A percentile compares a stretch with the other conserved stretches of the same genome.
Evolutionary conservation across 2,113 vertebrate genomes (phyloP).

Genomic region (Pedetes capensis): DNA sequence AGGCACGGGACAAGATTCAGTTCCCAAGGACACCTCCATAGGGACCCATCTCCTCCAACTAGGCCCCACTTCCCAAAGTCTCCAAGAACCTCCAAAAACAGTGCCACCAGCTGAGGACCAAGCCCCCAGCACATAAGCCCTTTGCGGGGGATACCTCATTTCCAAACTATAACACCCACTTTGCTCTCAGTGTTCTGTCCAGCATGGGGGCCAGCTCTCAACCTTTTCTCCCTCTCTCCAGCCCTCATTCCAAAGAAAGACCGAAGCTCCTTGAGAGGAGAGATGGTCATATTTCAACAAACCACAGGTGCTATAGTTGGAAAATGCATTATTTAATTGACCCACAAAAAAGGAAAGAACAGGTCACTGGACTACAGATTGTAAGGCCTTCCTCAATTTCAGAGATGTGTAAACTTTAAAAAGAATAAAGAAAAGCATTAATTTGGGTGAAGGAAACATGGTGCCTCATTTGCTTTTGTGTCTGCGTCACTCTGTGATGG

Average conservation of each 20-base stretch:
- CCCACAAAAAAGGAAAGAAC: neutral
- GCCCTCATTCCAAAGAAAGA: neutral
- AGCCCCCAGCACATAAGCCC: too few relatives aligned
- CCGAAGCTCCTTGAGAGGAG: neutral
- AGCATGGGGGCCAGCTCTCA: too few relatives aligned
- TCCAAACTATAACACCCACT: neutral
- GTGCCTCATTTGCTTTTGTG: too few relatives aligned
- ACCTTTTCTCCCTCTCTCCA: neutral
- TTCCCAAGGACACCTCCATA: too few relatives aligned
- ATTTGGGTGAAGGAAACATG: neutral
- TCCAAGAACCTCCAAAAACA: too few relatives aligned
- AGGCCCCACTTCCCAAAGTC: too few relatives aligned
- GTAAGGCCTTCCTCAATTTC: neutral
- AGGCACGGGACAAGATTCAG: too few relatives aligned
- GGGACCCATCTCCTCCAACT: too few relatives aligned
- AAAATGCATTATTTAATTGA: neutral
- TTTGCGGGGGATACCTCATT: too few relatives aligned
- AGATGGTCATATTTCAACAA: neutral
- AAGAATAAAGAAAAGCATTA: neutral
- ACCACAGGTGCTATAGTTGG: neutral
- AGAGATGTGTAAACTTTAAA: neutral
- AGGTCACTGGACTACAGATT: neutral
- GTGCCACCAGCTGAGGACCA: too few relatives aligned
- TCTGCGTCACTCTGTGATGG: too few relatives aligned
- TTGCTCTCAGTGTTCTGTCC: neutral